Evolutionary conservation across 2,797 vertebrate genomes (phyloP).

Genomic region (Phalloptychus januarius): DNA sequence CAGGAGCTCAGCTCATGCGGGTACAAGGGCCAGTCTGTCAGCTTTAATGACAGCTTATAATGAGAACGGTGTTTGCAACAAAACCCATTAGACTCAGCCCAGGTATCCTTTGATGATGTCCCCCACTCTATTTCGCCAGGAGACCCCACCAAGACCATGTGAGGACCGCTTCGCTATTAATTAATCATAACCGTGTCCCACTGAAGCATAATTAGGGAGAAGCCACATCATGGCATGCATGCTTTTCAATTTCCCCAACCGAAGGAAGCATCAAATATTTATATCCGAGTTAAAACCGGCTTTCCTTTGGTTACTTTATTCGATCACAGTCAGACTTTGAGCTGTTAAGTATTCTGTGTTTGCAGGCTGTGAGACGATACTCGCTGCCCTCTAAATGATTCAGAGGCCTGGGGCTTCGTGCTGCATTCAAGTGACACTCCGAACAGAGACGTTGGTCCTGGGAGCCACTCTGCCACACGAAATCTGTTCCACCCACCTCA

Average conservation of each 20-base stretch:
- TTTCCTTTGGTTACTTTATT: conserved; percentile 47
- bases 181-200: conserved; percentile 96
- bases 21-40: conserved; percentile 78
- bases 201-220: conserved; percentile 95
- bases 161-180: conserved; percentile 95
- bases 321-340: conserved; percentile 39
- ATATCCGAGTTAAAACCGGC: conserved; percentile 90
- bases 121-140: conserved; percentile 82
- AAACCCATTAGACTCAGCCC: conserved; percentile 93
- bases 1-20: conserved; percentile 74
- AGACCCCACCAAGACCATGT: conserved; percentile 78
- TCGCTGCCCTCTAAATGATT: conserved; percentile 71
- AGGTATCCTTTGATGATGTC: conserved; percentile 98
- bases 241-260: conserved; percentile 81
- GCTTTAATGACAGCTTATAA: conserved; percentile 93
- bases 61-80: conserved; percentile 90
- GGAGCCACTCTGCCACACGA: conserved; percentile 43
- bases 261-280: conserved; percentile 97
- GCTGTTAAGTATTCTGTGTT: conserved; percentile 64
- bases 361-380: conserved; percentile 34
- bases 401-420: conserved; percentile 78
- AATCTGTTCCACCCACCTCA: conserved; percentile 84
- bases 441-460: conserved; percentile 52
- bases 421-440: conserved; percentile 80
- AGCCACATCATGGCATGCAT: conserved; percentile 91